A percentile compares a stretch with the other conserved stretches of the same genome.
phyloP scores from a whole-genome alignment of 2,113 vertebrate genomes.

The Festucalex cinctus region DNA sequence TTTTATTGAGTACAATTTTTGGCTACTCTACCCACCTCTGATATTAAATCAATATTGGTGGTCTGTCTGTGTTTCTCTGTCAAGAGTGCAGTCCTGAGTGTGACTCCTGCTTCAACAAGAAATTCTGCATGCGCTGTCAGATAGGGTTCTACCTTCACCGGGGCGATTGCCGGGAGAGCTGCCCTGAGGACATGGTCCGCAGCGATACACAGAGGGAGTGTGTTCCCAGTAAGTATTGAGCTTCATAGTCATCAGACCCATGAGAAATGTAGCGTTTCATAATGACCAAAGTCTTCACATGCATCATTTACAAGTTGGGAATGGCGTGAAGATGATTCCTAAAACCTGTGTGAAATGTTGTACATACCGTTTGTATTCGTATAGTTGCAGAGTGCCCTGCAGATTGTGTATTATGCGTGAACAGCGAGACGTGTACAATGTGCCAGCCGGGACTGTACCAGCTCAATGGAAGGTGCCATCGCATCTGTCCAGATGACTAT shows the following conservation, averaged over 20 bases:
- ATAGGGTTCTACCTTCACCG: constrained; percentile 90
- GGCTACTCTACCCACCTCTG: no score
- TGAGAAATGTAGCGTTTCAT: neutral
- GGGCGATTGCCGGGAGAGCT: constrained; percentile 95
- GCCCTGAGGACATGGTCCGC: constrained; percentile 86
- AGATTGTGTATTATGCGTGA: constrained; percentile 92
- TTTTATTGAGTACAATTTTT: no score
- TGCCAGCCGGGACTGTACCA: constrained; percentile 90
- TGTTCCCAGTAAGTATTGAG: constrained; percentile 64
- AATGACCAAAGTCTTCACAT: neutral
- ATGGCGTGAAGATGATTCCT: neutral
- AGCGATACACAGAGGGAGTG: constrained; percentile 92
- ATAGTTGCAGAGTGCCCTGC: constrained; percentile 84
- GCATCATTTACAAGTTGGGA: neutral
- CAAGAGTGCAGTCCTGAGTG: constrained; percentile 97
- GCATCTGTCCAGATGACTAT: constrained; percentile 87
- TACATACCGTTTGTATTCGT: neutral
- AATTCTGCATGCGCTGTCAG: constrained; percentile 98
- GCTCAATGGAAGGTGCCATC: constrained; percentile 87
- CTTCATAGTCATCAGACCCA: neutral
- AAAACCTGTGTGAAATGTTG: neutral
- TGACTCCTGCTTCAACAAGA: constrained; percentile 98
- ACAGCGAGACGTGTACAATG: constrained; percentile 87
- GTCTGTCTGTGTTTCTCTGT: constrained; percentile 67
- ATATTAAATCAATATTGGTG: constrained; percentile 54